Evolutionary conservation across 2,113 vertebrate species (phyloP), one percentile per base, ranked within the genome.

Genomic region (Scatophagus argus): DNA sequence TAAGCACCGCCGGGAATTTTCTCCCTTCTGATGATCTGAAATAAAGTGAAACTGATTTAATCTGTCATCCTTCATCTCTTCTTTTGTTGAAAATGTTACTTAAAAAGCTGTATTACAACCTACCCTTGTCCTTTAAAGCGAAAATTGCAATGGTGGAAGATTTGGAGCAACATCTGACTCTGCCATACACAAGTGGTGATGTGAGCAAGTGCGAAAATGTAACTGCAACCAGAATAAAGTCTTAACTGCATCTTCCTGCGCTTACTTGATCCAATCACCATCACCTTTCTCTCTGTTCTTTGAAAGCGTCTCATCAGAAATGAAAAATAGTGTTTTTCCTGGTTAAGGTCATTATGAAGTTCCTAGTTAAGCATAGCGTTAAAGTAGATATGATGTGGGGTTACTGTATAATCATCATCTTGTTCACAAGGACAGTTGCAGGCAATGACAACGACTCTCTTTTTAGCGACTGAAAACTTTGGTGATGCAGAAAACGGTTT

Each of bases 401-500:
- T 84, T 79, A 49, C 38, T 44, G 25, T 56, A 56, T 39, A 77
- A 49, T 61, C 23, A 70, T 47, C 69, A n/a, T 79, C 43, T 65
- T 58, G 54, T 81, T 72, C 85, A 83, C 72, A 61, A 85, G 61
- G 47, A 74, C 81, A 60, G 46, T 60, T 64, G 70, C 79, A 67
- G 74, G 79, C 73, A 55, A 78, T n/a, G 61, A 76, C 51, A 46
- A 75, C 43, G 29, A 59, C 73, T 62, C 62, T 44, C 36, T 87
- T 71, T 80, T 79, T 64, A 74, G 73, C 16, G 61, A 80, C 46
- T 58, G 74, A 72, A 75, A 90, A 88, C 92, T 94, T 94, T 93
- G 93, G 91, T 90, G 87, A 88, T 54, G 75, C 83, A 89, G 80
- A 84, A n/a, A 87, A 79, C 62, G 38, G 64, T 74, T 72, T 49